A percentile compares a stretch with the other conserved stretches of the same genome.
phyloP scores from a whole-genome alignment of 2,113 vertebrate species.

The Fulmarus glacialis region DNA sequence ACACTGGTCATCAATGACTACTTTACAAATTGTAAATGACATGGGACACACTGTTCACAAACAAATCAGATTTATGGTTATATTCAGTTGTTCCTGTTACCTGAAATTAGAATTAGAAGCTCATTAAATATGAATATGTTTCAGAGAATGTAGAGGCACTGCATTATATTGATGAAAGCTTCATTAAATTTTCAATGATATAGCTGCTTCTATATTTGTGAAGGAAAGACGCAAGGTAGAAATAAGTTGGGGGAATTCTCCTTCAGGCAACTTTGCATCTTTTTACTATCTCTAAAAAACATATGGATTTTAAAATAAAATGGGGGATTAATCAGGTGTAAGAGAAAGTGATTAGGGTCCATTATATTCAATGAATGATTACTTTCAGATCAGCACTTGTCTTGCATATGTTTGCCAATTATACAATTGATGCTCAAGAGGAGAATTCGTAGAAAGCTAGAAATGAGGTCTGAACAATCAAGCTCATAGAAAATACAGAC shows the following conservation, averaged over 20 bases:
- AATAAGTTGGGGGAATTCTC: conserved; percentile 19
- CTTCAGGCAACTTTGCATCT: conserved; percentile 37
- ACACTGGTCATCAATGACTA: background rate
- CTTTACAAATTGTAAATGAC: background rate
- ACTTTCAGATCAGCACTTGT: background rate
- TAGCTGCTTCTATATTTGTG: conserved; percentile 66
- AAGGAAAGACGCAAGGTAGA: background rate
- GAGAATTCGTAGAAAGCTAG: background rate
- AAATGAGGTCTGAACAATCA: background rate
- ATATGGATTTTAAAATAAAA: background rate
- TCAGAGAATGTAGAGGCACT: conserved; percentile 62
- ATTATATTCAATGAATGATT: background rate
- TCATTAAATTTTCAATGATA: conserved; percentile 82
- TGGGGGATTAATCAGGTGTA: background rate
- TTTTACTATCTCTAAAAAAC: background rate
- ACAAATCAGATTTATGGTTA: conserved; percentile 59
- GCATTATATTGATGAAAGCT: conserved; percentile 73
- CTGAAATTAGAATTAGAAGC: conserved; percentile 73
- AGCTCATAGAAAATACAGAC: background rate
- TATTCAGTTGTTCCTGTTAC: conserved; percentile 67
- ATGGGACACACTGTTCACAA: conserved; percentile 17
- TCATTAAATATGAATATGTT: conserved; percentile 79
- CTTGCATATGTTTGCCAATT: background rate
- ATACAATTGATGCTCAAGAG: background rate
- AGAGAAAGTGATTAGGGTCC: background rate